Evolutionary conservation across 1,140 invertebrate species (phyloP).

Genomic region (Neelides sp.): DNA sequence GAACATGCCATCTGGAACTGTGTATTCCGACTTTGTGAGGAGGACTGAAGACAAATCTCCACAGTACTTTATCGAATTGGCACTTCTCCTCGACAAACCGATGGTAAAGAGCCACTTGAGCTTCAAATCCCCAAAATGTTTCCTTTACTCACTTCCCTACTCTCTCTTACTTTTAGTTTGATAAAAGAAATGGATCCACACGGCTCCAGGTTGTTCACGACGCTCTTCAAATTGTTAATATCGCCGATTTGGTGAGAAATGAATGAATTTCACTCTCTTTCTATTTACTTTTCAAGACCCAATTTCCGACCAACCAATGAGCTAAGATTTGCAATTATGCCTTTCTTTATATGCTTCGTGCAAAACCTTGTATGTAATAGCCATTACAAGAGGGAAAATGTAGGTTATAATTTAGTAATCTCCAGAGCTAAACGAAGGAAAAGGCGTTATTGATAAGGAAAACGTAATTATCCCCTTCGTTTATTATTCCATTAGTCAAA

Average conservation of each 20-base stretch:
- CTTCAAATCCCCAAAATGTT: neutral
- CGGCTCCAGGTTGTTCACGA: conserved; percentile 80
- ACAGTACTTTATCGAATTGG: conserved; percentile 77
- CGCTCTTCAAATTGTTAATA: conserved; percentile 90
- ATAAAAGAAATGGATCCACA: conserved; percentile 76
- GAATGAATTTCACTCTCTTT: too few species aligned
- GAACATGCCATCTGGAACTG: conserved; percentile 44
- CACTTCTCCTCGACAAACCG: conserved; percentile 78
- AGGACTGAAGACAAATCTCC: conserved; percentile 49
- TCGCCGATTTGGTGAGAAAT: conserved; percentile 88
- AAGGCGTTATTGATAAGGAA: too few species aligned
- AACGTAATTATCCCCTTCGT: too few species aligned
- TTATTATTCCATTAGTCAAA: too few species aligned
- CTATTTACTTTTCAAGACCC: too few species aligned
- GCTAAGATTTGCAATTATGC: too few species aligned
- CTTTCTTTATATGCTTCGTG: too few species aligned
- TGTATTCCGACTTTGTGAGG: conserved; percentile 41
- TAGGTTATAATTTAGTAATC: too few species aligned
- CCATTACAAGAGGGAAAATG: too few species aligned
- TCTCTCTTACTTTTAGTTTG: conserved; percentile 47
- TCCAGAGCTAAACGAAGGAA: too few species aligned
- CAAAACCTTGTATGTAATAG: too few species aligned
- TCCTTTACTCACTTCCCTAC: neutral
- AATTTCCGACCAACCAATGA: too few species aligned
- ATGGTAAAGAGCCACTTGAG: conserved; percentile 49